phyloP scores from a whole-genome alignment of 2,888 invertebrate genomes.

The Pyrocoelia pectoralis region DNA sequence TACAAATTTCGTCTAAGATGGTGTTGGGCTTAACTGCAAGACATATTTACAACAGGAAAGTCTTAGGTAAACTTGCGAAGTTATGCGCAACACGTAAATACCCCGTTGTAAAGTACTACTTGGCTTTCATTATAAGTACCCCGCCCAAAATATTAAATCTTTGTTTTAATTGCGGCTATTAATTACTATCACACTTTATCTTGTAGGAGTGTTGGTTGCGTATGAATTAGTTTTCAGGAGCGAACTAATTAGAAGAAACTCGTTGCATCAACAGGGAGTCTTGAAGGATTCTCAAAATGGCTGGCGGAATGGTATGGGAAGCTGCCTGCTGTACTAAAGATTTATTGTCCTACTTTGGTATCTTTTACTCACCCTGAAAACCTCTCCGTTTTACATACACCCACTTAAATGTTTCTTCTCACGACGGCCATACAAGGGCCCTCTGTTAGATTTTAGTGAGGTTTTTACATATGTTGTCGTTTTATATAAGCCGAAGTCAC shows the following conservation, averaged over 20 bases:
- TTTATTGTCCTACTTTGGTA: slow-evolving; percentile 48
- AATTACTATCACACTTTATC: slow-evolving; percentile 57
- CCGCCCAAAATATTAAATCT: slow-evolving; percentile 57
- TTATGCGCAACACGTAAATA: slow-evolving; percentile 62
- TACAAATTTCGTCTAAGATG: slow-evolving; percentile 54
- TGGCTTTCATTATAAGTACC: slow-evolving; percentile 57
- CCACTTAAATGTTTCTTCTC: slow-evolving; percentile 51
- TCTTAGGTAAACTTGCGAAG: slow-evolving; percentile 61
- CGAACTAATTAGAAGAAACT: slow-evolving; percentile 55
- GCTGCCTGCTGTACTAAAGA: slow-evolving; percentile 52
- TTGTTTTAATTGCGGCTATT: slow-evolving; percentile 59
- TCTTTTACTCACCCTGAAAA: slow-evolving; percentile 44
- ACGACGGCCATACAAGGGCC: slow-evolving; percentile 45
- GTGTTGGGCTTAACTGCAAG: slow-evolving; percentile 57
- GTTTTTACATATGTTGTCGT: slow-evolving; percentile 50
- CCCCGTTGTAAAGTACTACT: slow-evolving; percentile 55
- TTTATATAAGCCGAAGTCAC: slow-evolving; percentile 50
- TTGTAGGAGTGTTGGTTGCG: slow-evolving; percentile 45
- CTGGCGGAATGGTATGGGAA: slow-evolving; percentile 47
- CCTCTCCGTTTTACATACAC: slow-evolving; percentile 52
- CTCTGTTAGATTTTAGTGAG: slow-evolving; percentile 41
- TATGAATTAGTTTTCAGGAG: slow-evolving; percentile 57
- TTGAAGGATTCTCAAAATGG: slow-evolving; percentile 48
- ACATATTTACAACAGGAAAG: slow-evolving; percentile 59
- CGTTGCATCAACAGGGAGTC: slow-evolving; percentile 49